phyloP scores from a whole-genome alignment of 2,113 vertebrate species.

The Rafetus swinhoei region DNA sequence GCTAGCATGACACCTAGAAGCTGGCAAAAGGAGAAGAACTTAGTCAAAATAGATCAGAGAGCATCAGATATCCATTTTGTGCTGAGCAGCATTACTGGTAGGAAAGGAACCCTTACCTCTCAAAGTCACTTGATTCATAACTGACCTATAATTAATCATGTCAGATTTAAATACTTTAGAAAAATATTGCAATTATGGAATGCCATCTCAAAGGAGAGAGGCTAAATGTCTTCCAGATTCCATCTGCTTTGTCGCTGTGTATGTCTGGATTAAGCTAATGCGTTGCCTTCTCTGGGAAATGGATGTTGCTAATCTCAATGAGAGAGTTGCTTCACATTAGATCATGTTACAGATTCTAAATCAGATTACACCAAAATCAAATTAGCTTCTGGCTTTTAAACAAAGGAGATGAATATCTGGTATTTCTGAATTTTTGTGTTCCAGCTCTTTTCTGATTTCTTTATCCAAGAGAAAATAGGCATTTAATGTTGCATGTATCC shows the following conservation, averaged over 20 bases:
- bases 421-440: conserved; percentile 27
- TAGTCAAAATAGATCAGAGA: background rate
- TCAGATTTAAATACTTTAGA: background rate
- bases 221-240: background rate
- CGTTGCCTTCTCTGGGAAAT: background rate
- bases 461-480: background rate
- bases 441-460: background rate
- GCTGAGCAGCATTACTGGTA: background rate
- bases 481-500: background rate
- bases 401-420: conserved; percentile 25
- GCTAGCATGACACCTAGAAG: background rate
- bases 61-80: background rate
- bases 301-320: conserved; percentile 52
- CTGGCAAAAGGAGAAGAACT: background rate
- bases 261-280: conserved; percentile 2
- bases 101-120: background rate
- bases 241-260: conserved; percentile 14
- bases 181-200: background rate
- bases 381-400: conserved; percentile 41
- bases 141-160: background rate
- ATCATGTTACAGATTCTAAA: conserved; percentile 64
- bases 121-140: background rate
- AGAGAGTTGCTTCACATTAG: conserved; percentile 38
- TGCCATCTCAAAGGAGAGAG: background rate
- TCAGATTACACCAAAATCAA: conserved; percentile 52